Evolutionary conservation across 1,140 invertebrate genomes (phyloP).

Genomic region (Prorops nasuta): DNA sequence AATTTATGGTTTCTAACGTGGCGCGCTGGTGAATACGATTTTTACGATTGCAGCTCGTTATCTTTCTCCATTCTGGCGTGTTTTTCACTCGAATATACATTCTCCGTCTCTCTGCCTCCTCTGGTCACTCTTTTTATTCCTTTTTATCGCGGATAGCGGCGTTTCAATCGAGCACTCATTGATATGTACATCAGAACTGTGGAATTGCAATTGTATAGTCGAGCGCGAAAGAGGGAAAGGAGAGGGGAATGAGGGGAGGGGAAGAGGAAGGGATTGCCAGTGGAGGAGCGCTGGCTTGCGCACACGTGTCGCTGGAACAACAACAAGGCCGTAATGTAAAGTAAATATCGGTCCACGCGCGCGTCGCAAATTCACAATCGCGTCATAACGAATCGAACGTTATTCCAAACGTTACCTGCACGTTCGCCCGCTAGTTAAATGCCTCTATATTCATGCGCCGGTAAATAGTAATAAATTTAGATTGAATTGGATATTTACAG

Average conservation of each 20-base stretch:
- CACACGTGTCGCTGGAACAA: conserved; percentile 27
- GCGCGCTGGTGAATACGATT: no score
- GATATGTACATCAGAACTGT: conserved; percentile 12
- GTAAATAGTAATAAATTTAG: conserved; percentile 28
- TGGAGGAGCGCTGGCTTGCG: no score
- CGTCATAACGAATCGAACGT: conserved; percentile 27
- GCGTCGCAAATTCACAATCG: conserved; percentile 29
- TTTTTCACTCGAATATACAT: no score
- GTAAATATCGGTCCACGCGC: conserved; percentile 21
- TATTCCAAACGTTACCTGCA: conserved; percentile 19
- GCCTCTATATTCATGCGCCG: conserved; percentile 18
- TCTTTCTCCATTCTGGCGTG: no score
- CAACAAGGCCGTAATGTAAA: conserved; percentile 24
- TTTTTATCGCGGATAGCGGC: no score
- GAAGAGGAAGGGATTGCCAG: conserved; percentile 1
- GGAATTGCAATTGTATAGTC: conserved; percentile 11
- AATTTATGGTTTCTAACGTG: no score
- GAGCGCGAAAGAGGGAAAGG: neutral
- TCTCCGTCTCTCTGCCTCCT: no score
- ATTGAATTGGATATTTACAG: conserved; percentile 29
- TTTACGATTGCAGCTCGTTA: no score
- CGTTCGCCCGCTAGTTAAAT: conserved; percentile 14
- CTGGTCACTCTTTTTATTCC: no score
- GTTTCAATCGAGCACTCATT: conserved; percentile 1
- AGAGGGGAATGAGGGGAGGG: conserved; percentile 8